Evolutionary conservation across 2,797 vertebrate species (phyloP), one percentile per base, ranked within the genome.

Genomic region (Muscicapa comitata): DNA sequence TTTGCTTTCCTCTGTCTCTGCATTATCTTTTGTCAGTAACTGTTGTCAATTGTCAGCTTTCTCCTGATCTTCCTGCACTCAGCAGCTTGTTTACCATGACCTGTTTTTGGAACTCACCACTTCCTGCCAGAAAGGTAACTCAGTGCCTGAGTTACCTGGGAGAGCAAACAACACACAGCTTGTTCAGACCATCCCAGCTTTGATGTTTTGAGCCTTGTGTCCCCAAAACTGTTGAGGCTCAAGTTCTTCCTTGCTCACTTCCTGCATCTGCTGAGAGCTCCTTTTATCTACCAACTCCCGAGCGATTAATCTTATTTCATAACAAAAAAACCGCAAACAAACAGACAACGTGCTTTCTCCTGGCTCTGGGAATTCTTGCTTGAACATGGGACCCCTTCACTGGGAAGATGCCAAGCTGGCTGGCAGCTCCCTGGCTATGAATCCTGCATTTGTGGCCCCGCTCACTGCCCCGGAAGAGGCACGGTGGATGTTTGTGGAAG

Each of bases 371-470:
- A 92, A 80, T 91, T 65, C 89, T 87, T 85, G 26, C 71, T 38
- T 42, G 53, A 87, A 59, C 85, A 33, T 57, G 76, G 38, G 82
- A 89, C 54, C 87, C 40, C 73, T 86, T 75, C 38, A 0, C 8
- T 97, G 92, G 89, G 81, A 80, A 24, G 72, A 62, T 37, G 79
- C 93, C 94, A 92, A 71, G 84, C 74, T 65, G 86, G 74, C 57
- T 78, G 86, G 92, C 80, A 81, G 88, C 92, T 87, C 47, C 74
- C 80, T 23, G n/a, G 95, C 91, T n/a, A 33, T 94, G 93, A 95
- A 95, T 93, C 89, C 94, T 62, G 31, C 7, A 0, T 86, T 92
- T 96, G 93, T 92, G 94, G 86, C 86, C 2, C 76, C 0, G 1
- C 11, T 20, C 67, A n/a, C 37, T 65, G 90, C 86, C 55, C 92